phyloP scores from a whole-genome alignment of 2,797 vertebrate species.

The Aldrovandia affinis region DNA sequence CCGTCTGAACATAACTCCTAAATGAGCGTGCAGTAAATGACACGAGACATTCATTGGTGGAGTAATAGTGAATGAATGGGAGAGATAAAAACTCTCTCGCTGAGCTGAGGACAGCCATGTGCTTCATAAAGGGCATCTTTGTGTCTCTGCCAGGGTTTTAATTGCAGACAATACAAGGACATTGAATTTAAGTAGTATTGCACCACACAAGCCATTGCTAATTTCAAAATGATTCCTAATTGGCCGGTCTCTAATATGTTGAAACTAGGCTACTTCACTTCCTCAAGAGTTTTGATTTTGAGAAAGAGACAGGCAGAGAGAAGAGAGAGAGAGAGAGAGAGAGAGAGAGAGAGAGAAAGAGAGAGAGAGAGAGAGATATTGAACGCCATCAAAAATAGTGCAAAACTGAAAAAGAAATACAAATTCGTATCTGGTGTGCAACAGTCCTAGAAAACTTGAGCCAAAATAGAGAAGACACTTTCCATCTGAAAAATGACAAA shows the following conservation, averaged over 20 bases:
- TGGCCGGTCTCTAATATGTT: not conserved
- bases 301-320: not conserved
- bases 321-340: not conserved
- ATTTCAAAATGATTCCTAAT: not conserved
- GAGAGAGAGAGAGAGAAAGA: not conserved
- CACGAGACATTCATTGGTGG: not conserved
- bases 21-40: not conserved
- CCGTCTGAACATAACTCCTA: not conserved
- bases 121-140: not conserved
- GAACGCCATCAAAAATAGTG: not conserved
- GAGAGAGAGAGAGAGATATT: not conserved
- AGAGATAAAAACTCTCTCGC: not conserved
- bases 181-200: not conserved
- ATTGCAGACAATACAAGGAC: not conserved
- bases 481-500: slow-evolving; percentile 25
- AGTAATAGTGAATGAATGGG: not conserved
- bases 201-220: not conserved
- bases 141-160: not conserved
- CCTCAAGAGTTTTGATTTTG: not conserved
- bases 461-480: slow-evolving; percentile 21
- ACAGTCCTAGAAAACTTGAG: not conserved
- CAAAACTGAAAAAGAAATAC: not conserved
- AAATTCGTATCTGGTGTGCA: not conserved
- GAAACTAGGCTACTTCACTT: not conserved
- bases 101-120: not conserved